phyloP scores from a whole-genome alignment of 2,113 vertebrate species.

The Pycnonotus jocosus region DNA sequence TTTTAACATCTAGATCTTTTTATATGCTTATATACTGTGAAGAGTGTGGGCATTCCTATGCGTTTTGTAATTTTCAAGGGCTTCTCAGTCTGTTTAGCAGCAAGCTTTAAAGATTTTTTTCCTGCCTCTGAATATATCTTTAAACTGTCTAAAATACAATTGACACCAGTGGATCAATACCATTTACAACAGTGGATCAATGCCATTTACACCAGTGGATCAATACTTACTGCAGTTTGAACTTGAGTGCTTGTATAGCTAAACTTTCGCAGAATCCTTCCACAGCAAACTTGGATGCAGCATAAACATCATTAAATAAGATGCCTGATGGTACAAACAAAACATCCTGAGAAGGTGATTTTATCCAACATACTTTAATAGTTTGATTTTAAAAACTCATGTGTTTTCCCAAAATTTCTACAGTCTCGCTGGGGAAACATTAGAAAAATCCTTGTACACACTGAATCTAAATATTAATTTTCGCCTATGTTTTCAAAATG shows the following conservation, averaged over 20 bases:
- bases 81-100: background rate
- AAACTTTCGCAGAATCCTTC: slow-evolving; percentile 89
- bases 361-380: background rate
- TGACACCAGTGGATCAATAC: background rate
- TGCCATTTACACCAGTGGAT: background rate
- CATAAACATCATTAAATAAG: slow-evolving; percentile 87
- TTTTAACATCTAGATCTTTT: background rate
- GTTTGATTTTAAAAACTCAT: background rate
- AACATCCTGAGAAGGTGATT: background rate
- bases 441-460: background rate
- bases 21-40: background rate
- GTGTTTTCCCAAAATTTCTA: background rate
- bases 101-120: background rate
- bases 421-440: background rate
- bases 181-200: background rate
- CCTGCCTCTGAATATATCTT: background rate
- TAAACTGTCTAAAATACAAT: background rate
- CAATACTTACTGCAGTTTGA: slow-evolving; percentile 82
- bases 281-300: slow-evolving; percentile 86
- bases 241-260: slow-evolving; percentile 83
- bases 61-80: background rate
- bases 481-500: background rate
- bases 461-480: background rate
- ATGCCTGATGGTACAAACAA: slow-evolving; percentile 71
- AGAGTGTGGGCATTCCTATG: background rate